Percentiles rank a stretch among this genome's conserved stretches.
Conservation (phyloP, 2,113 vertebrate genomes). For the Pica pica region DNA sequence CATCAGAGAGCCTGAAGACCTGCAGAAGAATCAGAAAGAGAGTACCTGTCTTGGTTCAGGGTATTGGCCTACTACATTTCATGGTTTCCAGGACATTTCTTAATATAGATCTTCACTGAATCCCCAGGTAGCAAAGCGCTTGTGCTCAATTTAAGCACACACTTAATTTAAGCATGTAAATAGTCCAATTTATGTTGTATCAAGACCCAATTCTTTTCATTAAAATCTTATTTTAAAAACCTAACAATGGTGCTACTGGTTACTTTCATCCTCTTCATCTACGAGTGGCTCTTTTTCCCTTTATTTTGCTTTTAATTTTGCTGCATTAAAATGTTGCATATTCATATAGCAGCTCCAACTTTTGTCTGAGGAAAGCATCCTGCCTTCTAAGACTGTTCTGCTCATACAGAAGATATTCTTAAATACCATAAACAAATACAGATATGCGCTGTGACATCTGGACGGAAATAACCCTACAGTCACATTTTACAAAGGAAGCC, state of each 20-base stretch:
- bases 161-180: conserved; percentile 1
- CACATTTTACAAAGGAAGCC: neutral
- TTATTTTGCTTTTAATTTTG: neutral
- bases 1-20: neutral
- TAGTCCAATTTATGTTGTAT: neutral
- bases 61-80: neutral
- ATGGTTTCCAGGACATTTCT: neutral
- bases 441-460: conserved; percentile 36
- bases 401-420: conserved; percentile 29
- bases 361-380: neutral
- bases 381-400: neutral
- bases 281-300: neutral
- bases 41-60: neutral
- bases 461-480: conserved; percentile 11
- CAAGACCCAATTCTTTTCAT: neutral
- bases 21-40: neutral
- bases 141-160: neutral
- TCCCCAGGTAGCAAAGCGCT: neutral
- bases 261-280: neutral
- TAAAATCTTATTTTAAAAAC: neutral
- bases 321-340: neutral
- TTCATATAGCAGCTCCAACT: conserved; percentile 1
- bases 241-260: neutral
- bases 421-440: conserved; percentile 39
- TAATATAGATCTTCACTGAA: neutral